A percentile compares a stretch with the other conserved stretches of the same genome.
phyloP scores from a whole-genome alignment of 2,797 vertebrate genomes.

The Lepus oiostolus region DNA sequence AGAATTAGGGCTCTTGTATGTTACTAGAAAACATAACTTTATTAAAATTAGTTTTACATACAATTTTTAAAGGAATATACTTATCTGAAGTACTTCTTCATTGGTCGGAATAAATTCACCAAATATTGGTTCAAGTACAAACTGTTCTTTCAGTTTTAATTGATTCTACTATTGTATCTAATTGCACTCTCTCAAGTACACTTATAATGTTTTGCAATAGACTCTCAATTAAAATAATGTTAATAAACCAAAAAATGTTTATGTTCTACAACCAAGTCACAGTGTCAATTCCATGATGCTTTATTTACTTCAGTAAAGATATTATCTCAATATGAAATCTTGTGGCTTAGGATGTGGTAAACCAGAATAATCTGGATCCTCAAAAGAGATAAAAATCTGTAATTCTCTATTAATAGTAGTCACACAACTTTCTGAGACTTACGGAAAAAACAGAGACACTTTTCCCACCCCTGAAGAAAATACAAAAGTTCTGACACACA shows the following conservation, averaged over 20 bases:
- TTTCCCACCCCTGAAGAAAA: neutral
- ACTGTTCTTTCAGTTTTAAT: constrained; percentile 24
- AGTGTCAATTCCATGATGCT: neutral
- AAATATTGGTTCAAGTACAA: constrained; percentile 24
- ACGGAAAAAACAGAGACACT: neutral
- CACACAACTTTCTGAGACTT: neutral
- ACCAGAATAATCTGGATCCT: neutral
- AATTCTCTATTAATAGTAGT: neutral
- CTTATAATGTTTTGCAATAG: constrained; percentile 1
- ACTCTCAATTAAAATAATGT: constrained; percentile 51
- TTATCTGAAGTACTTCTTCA: constrained; percentile 12
- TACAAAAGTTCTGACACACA: neutral
- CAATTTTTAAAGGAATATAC: constrained; percentile 24
- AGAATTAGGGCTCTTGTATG: constrained; percentile 17
- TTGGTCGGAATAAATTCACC: neutral
- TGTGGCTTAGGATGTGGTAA: constrained; percentile 9
- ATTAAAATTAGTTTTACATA: constrained; percentile 32
- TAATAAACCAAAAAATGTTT: constrained; percentile 2
- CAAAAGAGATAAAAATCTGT: neutral
- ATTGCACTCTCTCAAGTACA: neutral
- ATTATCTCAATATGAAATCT: neutral
- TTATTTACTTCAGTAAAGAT: constrained; percentile 48
- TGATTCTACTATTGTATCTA: neutral
- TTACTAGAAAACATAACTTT: constrained; percentile 37
- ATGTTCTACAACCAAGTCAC: constrained; percentile 3